A percentile compares a stretch with the other conserved stretches of the same genome.
These are phyloP conservation scores for Alentia gelatinosa DNA, from an alignment of 2,888 invertebrate genomes.

Conservation along the genomic window DNA sequence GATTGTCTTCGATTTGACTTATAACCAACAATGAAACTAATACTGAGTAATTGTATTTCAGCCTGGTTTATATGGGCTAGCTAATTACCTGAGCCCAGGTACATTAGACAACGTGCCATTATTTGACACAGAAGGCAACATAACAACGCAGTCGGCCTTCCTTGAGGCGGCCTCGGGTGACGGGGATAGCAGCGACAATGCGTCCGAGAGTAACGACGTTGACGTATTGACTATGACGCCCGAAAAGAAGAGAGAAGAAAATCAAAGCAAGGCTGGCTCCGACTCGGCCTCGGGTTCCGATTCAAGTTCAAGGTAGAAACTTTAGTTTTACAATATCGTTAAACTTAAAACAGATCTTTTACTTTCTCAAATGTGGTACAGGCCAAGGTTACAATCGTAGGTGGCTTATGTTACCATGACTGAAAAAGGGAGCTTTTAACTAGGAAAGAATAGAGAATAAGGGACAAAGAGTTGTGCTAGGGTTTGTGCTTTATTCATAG, in stretches of 20 bases:
- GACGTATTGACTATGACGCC: conserved; percentile 28
- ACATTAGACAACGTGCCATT: not conserved
- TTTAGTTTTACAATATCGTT: not conserved
- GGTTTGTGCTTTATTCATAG: too few species aligned
- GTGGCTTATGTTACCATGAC: too few species aligned
- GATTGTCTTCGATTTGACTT: too few species aligned
- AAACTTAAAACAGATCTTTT: not conserved
- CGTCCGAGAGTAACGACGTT: not conserved
- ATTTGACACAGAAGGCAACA: conserved; percentile 40
- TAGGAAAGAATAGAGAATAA: too few species aligned
- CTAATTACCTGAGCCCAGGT: not conserved
- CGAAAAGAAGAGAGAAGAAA: not conserved
- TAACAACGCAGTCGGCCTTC: conserved; percentile 23
- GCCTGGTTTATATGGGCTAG: conserved; percentile 33
- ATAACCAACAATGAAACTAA: too few species aligned
- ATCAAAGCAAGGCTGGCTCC: conserved; percentile 42
- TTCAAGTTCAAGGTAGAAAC: conserved; percentile 48
- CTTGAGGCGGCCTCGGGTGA: not conserved
- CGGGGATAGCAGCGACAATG: not conserved
- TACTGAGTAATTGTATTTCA: not conserved
- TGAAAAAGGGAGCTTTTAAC: too few species aligned
- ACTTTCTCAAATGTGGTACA: too few species aligned
- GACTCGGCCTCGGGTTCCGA: conserved; percentile 56
- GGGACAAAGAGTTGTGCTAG: too few species aligned
- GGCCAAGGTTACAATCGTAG: too few species aligned